These are phyloP conservation scores for Drosophila carrolli DNA, from an alignment of 1,140 invertebrate genomes.

Conservation along the genomic window DNA sequence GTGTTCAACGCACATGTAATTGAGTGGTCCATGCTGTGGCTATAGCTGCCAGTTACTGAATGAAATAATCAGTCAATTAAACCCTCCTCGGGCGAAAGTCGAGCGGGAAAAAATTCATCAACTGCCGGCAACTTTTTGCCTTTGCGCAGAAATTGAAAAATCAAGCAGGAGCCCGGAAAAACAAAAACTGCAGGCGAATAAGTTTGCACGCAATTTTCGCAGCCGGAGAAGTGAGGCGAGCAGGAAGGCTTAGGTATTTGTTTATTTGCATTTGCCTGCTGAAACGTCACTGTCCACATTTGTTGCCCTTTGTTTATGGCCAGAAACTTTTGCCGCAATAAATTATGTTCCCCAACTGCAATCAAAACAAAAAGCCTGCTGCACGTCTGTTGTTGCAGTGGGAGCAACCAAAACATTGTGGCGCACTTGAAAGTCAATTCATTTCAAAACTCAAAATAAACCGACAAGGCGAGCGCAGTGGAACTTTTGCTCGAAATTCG, in stretches of 20 bases:
- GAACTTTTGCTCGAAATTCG: conserved; percentile 20
- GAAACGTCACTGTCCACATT: conserved; percentile 49
- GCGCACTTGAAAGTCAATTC: conserved; percentile 76
- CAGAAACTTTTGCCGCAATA: conserved; percentile 46
- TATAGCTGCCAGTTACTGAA: conserved; percentile 28
- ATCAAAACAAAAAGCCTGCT: conserved; percentile 69
- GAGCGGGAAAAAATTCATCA: conserved; percentile 45
- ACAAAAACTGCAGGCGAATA: conserved; percentile 40
- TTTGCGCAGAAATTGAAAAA: conserved; percentile 47
- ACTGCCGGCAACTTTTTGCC: conserved; percentile 28
- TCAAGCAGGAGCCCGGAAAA: conserved; percentile 41
- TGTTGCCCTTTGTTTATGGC: conserved; percentile 31
- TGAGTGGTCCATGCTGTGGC: conserved; percentile 24
- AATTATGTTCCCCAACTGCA: conserved; percentile 77
- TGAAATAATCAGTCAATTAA: conserved; percentile 69
- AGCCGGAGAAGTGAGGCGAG: neutral
- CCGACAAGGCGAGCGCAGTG: conserved; percentile 9
- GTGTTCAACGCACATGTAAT: conserved; percentile 21
- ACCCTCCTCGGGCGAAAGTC: conserved; percentile 7
- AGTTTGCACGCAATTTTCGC: conserved; percentile 66
- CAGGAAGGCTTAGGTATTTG: conserved; percentile 32
- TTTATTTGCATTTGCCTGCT: conserved; percentile 59
- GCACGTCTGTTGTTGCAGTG: conserved; percentile 31
- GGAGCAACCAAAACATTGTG: conserved; percentile 53
- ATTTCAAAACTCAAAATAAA: conserved; percentile 57